Conservation (phyloP, 37 sponge, comb jelly and placozoan species). For the Agelas oroides region DNA sequence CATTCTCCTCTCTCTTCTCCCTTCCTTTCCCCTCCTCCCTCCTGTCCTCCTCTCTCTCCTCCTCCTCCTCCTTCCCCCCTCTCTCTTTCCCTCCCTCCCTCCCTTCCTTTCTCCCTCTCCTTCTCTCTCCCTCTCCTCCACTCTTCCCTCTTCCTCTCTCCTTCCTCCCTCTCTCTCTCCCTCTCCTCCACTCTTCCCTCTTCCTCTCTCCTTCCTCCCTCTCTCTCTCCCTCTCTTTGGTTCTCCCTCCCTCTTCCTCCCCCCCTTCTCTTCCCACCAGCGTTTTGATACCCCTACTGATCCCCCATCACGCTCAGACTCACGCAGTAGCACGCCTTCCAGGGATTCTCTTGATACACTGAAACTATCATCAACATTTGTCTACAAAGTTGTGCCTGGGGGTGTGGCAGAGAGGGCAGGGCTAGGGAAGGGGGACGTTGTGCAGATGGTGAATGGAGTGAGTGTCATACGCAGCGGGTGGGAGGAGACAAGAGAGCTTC, state of each 20-base stretch:
- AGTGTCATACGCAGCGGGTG: constrained; percentile 32
- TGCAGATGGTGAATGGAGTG: constrained; percentile 56
- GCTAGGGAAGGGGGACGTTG: constrained; percentile 49
- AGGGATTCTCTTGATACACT: constrained; percentile 49
- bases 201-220: too few species aligned
- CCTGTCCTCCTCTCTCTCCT: too few species aligned
- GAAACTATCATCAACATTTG: constrained; percentile 70
- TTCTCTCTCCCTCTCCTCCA: too few species aligned
- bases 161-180: too few species aligned
- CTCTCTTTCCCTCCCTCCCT: too few species aligned
- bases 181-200: too few species aligned
- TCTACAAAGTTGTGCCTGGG: constrained; percentile 27
- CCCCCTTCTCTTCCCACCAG: not conserved
- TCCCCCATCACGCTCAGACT: not conserved
- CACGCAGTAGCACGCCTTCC: constrained; percentile 14
- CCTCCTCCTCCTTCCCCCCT: too few species aligned
- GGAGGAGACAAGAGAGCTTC: constrained; percentile 13
- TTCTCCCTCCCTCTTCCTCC: not conserved
- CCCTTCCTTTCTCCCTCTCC: too few species aligned
- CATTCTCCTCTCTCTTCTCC: not conserved
- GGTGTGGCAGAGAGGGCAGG: constrained; percentile 63
- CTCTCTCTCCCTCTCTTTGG: too few species aligned
- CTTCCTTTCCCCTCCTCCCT: not conserved
- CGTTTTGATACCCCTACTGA: constrained; percentile 28
- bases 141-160: too few species aligned